Evolutionary conservation across 2,797 vertebrate species (phyloP).

Genomic region (Pachyuromys duprasi): DNA sequence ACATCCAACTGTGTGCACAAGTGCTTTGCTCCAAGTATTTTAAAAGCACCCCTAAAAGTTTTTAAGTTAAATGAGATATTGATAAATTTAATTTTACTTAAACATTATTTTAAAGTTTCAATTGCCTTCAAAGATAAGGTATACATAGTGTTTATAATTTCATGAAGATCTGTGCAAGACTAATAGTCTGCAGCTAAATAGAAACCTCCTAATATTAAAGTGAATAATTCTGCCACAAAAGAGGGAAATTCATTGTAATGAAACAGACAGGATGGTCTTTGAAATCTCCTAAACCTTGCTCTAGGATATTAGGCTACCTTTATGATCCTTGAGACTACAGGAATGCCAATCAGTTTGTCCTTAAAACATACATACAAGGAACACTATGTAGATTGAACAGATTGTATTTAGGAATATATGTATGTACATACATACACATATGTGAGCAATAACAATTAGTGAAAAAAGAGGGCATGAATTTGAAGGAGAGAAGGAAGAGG

Average conservation of each 20-base stretch:
- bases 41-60: neutral
- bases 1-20: neutral
- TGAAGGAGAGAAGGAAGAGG: no score
- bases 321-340: neutral
- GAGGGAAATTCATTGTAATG: neutral
- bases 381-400: no score
- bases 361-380: no score
- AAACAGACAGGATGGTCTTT: neutral
- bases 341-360: no score
- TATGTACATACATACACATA: no score
- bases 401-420: no score
- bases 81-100: neutral
- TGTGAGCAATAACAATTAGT: no score
- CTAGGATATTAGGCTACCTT: neutral
- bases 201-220: neutral
- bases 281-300: neutral
- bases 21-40: neutral
- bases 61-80: neutral
- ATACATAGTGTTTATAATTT: neutral
- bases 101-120: neutral
- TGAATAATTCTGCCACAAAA: neutral
- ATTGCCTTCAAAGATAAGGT: neutral
- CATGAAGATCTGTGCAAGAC: neutral
- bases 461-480: no score
- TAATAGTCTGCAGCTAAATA: neutral